Conservation (phyloP, 2,888 invertebrate species). For the Cryptocheilus praepositus region DNA sequence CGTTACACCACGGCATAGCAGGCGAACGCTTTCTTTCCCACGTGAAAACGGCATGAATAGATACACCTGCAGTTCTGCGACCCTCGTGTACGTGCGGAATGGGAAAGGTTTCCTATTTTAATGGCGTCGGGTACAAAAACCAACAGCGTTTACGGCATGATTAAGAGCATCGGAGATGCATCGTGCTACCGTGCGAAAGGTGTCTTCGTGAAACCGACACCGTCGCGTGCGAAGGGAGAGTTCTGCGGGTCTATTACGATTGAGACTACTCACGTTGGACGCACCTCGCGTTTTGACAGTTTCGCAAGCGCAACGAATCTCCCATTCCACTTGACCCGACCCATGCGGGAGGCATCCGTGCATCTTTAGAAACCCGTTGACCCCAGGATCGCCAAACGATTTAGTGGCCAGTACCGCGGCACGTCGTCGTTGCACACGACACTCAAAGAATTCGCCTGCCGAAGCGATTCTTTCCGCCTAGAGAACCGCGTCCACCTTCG, state of each 20-base stretch:
- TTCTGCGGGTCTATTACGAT: not conserved
- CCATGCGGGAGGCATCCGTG: not conserved
- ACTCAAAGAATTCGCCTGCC: slow-evolving; percentile 3
- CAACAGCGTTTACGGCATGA: too few relatives aligned
- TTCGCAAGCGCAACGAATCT: too few relatives aligned
- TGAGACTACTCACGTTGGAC: too few relatives aligned
- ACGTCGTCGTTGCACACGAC: not conserved
- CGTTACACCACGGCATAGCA: slow-evolving; percentile 53
- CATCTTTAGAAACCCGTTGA: not conserved
- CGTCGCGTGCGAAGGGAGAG: not conserved
- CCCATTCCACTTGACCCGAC: too few relatives aligned
- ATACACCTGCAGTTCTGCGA: slow-evolving; percentile 32
- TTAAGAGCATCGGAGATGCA: too few relatives aligned
- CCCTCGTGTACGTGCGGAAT: slow-evolving; percentile 1
- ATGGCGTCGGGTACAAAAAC: not conserved
- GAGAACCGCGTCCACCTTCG: slow-evolving; percentile 3
- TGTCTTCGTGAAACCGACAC: too few relatives aligned
- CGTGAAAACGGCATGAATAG: slow-evolving; percentile 51
- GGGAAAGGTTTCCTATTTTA: slow-evolving; percentile 24
- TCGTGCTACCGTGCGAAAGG: too few relatives aligned
- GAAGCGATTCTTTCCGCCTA: not conserved
- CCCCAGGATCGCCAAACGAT: too few relatives aligned
- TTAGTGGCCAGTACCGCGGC: too few relatives aligned
- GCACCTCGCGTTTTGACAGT: too few relatives aligned
- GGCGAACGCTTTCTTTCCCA: slow-evolving; percentile 56